Evolutionary conservation across 2,113 vertebrate species (phyloP).

Genomic region (Thalassarche chlororhynchos): DNA sequence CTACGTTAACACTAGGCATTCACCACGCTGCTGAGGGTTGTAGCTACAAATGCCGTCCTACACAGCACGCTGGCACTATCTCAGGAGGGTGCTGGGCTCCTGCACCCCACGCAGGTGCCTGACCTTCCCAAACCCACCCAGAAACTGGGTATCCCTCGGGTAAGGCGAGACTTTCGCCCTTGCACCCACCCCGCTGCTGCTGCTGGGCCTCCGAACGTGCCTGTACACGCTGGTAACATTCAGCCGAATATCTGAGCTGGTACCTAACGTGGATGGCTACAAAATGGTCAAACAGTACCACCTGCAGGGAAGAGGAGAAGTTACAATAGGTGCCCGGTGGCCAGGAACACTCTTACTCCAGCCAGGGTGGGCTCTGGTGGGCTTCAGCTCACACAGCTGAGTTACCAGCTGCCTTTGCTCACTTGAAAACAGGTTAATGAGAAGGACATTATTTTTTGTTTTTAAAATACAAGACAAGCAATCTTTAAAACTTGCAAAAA

Average conservation of each 20-base stretch:
- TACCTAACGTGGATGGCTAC: background rate
- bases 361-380: background rate
- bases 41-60: background rate
- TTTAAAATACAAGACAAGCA: background rate
- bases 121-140: background rate
- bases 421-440: background rate
- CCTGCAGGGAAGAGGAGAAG: slow-evolving; percentile 8
- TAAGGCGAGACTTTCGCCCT: background rate
- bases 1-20: accelerated
- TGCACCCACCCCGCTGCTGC: background rate
- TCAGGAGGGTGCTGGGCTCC: background rate
- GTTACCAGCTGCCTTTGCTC: background rate
- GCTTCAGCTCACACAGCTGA: background rate
- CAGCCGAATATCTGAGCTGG: accelerated
- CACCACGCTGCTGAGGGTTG: accelerated
- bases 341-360: accelerated
- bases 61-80: too few relatives aligned
- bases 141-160: accelerated
- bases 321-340: background rate
- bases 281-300: slow-evolving; percentile 44
- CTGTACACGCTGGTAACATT: accelerated
- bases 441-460: background rate
- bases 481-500: background rate
- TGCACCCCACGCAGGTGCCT: background rate
- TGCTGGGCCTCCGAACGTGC: accelerated